Conservation (phyloP, 2,888 invertebrate genomes). For the Mycalesis mineus region DNA sequence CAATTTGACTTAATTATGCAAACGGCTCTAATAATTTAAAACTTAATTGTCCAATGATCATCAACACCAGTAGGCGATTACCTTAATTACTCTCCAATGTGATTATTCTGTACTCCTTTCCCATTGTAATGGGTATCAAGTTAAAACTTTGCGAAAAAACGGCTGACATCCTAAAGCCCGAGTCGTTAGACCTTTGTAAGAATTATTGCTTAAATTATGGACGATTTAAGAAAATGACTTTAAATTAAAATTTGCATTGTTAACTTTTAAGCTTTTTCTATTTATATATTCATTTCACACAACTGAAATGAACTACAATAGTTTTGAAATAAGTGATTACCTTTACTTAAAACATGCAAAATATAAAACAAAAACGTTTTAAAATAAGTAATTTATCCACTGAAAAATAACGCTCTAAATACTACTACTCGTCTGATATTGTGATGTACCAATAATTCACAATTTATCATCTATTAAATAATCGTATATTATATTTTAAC, state of each 20-base stretch:
- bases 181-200: not conserved
- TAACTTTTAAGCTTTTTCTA: no score
- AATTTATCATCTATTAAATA: no score
- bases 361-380: no score
- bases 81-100: conserved; percentile 43
- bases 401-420: no score
- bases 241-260: not conserved
- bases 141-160: conserved; percentile 8
- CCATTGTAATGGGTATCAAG: conserved; percentile 17
- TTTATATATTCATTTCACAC: no score
- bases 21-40: conserved; percentile 33
- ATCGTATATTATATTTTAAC: no score
- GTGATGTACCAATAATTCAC: no score
- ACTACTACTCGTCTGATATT: no score
- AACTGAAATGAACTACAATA: no score
- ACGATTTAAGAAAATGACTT: not conserved
- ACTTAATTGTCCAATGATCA: conserved; percentile 34
- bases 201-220: not conserved
- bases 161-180: not conserved
- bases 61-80: conserved; percentile 32
- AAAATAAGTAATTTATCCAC: no score
- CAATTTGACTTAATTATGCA: conserved; percentile 32
- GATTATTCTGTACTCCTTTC: conserved; percentile 40
- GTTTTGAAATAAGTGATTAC: no score
- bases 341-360: no score